Evolutionary conservation across 2,113 vertebrate species (phyloP), one percentile per base, ranked within the genome.

Genomic region (Petrocephalus microphthalmus): DNA sequence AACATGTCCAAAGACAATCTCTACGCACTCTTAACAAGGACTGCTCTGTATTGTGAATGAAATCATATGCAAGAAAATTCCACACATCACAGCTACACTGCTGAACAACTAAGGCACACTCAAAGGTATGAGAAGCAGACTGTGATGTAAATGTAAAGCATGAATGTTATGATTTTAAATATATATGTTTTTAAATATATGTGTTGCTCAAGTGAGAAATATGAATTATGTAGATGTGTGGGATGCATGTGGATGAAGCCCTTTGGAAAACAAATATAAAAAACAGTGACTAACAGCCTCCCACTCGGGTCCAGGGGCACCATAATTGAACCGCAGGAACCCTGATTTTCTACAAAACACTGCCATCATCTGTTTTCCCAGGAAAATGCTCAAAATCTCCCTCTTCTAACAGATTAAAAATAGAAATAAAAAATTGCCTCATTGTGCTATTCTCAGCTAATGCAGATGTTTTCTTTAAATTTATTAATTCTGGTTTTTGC

Each of bases 271-370:
- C 20, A 74, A 10, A 87, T 47, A 78, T 22, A 74, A 45, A 4
- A 22, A 49, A 19, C 7, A 45, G 51, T 60, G 47, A 88, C 15
- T 88, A 33, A 51, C 6, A 37, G 49, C 87, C 42, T 81, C 29
- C 47, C 20, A 25, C 86, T 51, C 20, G 11, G 51, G 53, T 8
- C 22, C 71, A 37, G 49, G 86, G 87, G 52, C 87, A 88, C 20
- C 47, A 22, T 64, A 81, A 42, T 37, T 29, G 71, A 22, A 52
- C 37, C 2, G n/a, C 29, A 49, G 87, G 0, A 54, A 29, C 8
- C 29, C n/a, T 42, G 51, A 51, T 88, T 88, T 54, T 82, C 25
- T 53, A 88, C 87, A 88, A 81, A 88, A 88, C 87, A 88, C 87
- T 88, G 87, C 87, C 87, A 81, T 53, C 87, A 52, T 88, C 87